phyloP scores from a whole-genome alignment of 2,797 vertebrate genomes.

The Miichthys miiuy region DNA sequence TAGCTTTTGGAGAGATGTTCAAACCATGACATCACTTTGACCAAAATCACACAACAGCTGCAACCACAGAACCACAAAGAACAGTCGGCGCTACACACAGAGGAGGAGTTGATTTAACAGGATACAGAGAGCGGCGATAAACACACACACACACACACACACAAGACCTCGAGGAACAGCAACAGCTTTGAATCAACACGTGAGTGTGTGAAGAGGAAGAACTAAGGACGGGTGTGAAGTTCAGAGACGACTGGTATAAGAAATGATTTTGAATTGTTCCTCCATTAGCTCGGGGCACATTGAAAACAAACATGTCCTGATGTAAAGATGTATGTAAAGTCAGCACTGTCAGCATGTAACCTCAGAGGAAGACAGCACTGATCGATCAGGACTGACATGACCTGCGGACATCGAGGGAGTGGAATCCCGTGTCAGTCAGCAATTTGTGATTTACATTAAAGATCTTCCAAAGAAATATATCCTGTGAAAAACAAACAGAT shows the following conservation, averaged over 20 bases:
- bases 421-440: background rate
- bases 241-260: background rate
- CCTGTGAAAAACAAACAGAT: background rate
- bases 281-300: background rate
- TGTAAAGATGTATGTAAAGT: background rate
- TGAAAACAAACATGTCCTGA: background rate
- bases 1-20: slow-evolving; percentile 14
- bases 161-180: slow-evolving; percentile 9
- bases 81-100: background rate
- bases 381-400: background rate
- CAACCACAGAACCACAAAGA: slow-evolving; percentile 14
- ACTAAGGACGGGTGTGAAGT: background rate
- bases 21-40: slow-evolving; percentile 41
- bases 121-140: background rate
- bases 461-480: background rate
- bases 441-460: background rate
- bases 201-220: background rate
- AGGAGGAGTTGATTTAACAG: background rate
- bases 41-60: slow-evolving; percentile 33
- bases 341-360: slow-evolving; percentile 17
- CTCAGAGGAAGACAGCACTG: background rate
- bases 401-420: background rate
- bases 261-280: background rate
- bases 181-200: slow-evolving; percentile 11
- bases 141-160: slow-evolving; percentile 7